phyloP scores from a whole-genome alignment of 2,797 vertebrate species.

The Molothrus ater region DNA sequence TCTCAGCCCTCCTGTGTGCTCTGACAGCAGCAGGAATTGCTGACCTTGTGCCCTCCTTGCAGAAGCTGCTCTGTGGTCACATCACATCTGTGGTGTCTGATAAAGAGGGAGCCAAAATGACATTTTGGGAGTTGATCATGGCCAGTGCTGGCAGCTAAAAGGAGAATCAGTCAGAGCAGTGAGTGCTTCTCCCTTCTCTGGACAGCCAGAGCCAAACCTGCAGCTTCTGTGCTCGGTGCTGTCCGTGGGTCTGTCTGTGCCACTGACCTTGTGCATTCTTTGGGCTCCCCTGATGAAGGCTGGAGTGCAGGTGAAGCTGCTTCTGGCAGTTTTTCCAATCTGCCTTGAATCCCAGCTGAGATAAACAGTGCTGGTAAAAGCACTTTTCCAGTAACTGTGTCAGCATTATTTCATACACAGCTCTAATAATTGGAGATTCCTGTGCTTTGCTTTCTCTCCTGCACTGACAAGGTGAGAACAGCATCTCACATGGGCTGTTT shows the following conservation, averaged over 20 bases:
- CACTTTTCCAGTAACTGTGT: background rate
- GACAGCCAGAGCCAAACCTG: background rate
- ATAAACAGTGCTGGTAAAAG: background rate
- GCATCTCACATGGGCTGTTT: background rate
- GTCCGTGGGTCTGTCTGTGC: background rate
- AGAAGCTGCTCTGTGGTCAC: background rate
- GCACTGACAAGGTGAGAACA: background rate
- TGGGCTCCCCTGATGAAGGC: fast-evolving
- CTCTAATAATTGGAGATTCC: background rate
- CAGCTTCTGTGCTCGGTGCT: background rate
- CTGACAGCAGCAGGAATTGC: background rate
- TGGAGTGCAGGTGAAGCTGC: background rate
- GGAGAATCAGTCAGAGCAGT: background rate
- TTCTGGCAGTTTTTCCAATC: background rate
- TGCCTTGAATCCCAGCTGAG: background rate
- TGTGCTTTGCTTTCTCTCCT: background rate
- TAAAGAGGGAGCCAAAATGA: background rate
- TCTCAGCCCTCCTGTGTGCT: background rate
- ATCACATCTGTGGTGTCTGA: background rate
- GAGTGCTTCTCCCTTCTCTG: background rate
- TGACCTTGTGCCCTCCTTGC: background rate
- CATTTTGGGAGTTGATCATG: background rate
- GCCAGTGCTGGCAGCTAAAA: background rate
- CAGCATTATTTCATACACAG: background rate
- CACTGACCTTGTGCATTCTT: background rate